phyloP scores from a whole-genome alignment of 1,140 invertebrate genomes.

The Melitaea cinxia region DNA sequence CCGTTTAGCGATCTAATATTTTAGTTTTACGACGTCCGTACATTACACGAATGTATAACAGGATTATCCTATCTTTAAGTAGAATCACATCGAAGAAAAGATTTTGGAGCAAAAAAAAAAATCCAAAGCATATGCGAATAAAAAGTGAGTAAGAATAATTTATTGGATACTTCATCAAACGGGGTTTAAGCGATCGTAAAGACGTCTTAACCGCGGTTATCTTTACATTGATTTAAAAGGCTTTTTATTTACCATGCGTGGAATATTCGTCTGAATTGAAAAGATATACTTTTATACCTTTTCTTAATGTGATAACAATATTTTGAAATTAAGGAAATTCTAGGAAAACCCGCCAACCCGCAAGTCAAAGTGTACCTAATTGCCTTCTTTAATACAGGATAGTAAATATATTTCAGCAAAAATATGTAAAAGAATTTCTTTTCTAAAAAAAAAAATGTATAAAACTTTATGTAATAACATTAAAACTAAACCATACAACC shows the following conservation, averaged over 20 bases:
- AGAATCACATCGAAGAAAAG: conserved; percentile 24
- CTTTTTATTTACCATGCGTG: neutral
- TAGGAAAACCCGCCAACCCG: too few species aligned
- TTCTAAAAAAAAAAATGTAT: too few species aligned
- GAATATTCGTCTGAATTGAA: neutral
- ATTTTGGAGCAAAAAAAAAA: conserved; percentile 22
- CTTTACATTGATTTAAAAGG: conserved; percentile 11
- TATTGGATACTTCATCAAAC: conserved; percentile 14
- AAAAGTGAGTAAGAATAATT: conserved; percentile 16
- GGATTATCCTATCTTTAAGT: conserved; percentile 28
- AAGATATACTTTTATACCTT: too few species aligned
- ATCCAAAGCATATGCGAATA: conserved; percentile 18
- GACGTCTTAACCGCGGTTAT: conserved; percentile 5
- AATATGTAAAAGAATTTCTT: too few species aligned
- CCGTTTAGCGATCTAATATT: conserved; percentile 27
- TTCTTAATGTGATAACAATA: too few species aligned
- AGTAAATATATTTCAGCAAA: too few species aligned
- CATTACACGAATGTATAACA: conserved; percentile 32
- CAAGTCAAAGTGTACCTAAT: too few species aligned
- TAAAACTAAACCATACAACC: neutral
- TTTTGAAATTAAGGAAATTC: too few species aligned
- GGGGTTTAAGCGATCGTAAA: conserved; percentile 8
- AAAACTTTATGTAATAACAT: too few species aligned
- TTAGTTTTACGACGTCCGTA: conserved; percentile 35
- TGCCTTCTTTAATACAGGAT: too few species aligned